phyloP scores from a whole-genome alignment of 2,888 invertebrate species.

The Metacarcinus magister region DNA sequence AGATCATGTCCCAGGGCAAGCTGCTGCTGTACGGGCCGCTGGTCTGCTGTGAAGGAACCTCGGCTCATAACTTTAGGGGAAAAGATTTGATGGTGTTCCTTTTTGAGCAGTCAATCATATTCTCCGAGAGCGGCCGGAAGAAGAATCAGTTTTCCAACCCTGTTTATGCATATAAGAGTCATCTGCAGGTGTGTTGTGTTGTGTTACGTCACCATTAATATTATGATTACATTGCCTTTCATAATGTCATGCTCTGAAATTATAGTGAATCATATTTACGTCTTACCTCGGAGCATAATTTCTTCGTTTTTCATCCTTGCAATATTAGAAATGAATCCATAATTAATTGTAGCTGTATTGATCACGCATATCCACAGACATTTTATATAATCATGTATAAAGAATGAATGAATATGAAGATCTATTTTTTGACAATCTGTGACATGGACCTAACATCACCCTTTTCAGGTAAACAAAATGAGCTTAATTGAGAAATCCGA shows the following conservation, averaged over 20 bases:
- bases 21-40: constrained; percentile 94
- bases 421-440: neutral
- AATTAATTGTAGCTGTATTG: neutral
- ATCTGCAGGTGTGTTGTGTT: constrained; percentile 91
- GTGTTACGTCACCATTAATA: neutral
- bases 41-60: constrained; percentile 86
- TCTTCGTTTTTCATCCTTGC: too few species aligned
- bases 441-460: neutral
- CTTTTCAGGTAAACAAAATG: constrained; percentile 96
- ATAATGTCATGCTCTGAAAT: neutral
- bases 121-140: constrained; percentile 91
- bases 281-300: too few species aligned
- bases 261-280: too few species aligned
- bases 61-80: constrained; percentile 83
- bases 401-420: neutral
- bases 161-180: constrained; percentile 96
- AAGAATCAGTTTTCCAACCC: constrained; percentile 97
- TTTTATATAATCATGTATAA: too few species aligned
- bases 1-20: constrained; percentile 98
- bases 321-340: neutral
- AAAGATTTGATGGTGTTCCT: constrained; percentile 98
- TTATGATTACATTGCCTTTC: neutral
- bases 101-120: constrained; percentile 91
- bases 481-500: constrained; percentile 88
- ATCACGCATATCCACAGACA: too few species aligned